Base-by-base conservation (phyloP, 2,797 vertebrate genomes). In the Merluccius polli region DNA sequence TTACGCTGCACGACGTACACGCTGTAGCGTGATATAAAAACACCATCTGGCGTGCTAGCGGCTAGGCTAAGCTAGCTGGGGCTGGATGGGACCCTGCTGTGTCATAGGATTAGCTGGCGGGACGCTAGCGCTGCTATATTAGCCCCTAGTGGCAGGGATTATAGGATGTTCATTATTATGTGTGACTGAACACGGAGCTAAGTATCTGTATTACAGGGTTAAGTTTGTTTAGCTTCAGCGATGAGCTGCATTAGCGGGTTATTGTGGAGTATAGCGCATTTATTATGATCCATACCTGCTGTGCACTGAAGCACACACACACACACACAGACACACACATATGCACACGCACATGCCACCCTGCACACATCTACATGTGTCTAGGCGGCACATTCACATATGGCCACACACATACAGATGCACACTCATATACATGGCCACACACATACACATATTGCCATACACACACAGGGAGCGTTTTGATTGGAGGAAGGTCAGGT, bases 1-100 rank as follows among this genome's bases (percentile, higher is more conserved):
- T 93, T 91, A 63, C 84, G 76, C 89, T 87, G 81, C 74, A 67
- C 89, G 91, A 89, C 84, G 85, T 82, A 89, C 91, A 91, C 90
- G 93, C 93, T 91, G 89, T 90, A 81, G 89, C 87, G 84, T 41
- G 78, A 92, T 92, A 92, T 92, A 90, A 94, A 94, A 94, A 94
- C 93, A 94, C 94, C 93, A 95, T 94, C 92, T 95, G 94, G 82
- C 85, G 87, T 83, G 85, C 84, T 85, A 93, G 91, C 84, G 59
- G 86, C 89, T 89, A 90, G 81, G 83, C 88, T 89, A 65, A 80
- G 80, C 79, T 91, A 90, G 87, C 82, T 68, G 83, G 85, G 84
- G 75, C 82, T 82, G 65, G 85, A 81, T 84, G 78, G 87, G 84
- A 84, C 84, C 89, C 88, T 81, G 83, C 89, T 91, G 91, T 92